Percentiles rank a stretch among this genome's conserved stretches.
Conservation (phyloP, 2,888 invertebrate species). For the Tetragonisca angustula region DNA sequence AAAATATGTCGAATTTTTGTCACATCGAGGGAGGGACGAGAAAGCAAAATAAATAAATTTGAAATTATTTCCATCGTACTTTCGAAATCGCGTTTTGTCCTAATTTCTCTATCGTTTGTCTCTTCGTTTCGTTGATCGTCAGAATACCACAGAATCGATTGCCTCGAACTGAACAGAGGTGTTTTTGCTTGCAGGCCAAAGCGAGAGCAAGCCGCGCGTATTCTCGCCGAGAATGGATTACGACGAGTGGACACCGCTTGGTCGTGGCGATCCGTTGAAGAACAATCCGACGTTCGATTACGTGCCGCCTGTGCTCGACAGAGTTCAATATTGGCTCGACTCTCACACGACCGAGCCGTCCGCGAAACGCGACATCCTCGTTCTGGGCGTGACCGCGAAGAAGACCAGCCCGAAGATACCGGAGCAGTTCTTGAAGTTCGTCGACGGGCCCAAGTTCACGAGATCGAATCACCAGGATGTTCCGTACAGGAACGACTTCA, state of each 20-base stretch:
- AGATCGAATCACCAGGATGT: conserved; percentile 76
- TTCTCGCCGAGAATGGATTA: conserved; percentile 92
- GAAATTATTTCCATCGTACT: no score
- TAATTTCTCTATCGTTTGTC: no score
- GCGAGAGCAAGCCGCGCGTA: conserved; percentile 79
- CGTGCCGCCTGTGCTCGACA: conserved; percentile 91
- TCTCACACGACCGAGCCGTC: conserved; percentile 87
- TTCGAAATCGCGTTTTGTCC: no score
- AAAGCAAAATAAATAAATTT: no score
- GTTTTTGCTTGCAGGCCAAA: conserved; percentile 69
- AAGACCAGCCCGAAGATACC: conserved; percentile 86
- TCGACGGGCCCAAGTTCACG: conserved; percentile 84
- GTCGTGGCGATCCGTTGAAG: conserved; percentile 92
- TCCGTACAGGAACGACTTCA: conserved; percentile 71
- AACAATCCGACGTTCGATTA: conserved; percentile 95
- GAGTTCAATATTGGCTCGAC: conserved; percentile 92
- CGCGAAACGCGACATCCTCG: conserved; percentile 89
- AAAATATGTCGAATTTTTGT: no score
- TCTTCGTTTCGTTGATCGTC: no score
- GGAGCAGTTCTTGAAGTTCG: conserved; percentile 85
- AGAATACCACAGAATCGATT: no score
- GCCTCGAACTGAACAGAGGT: background rate
- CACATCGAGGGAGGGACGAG: no score
- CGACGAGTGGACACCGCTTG: conserved; percentile 93
- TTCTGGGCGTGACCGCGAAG: conserved; percentile 89